A percentile compares a stretch with the other conserved stretches of the same genome.
These are phyloP conservation scores for Ophioninae sp. DNA, from an alignment of 2,888 invertebrate species.

Conservation along the genomic window DNA sequence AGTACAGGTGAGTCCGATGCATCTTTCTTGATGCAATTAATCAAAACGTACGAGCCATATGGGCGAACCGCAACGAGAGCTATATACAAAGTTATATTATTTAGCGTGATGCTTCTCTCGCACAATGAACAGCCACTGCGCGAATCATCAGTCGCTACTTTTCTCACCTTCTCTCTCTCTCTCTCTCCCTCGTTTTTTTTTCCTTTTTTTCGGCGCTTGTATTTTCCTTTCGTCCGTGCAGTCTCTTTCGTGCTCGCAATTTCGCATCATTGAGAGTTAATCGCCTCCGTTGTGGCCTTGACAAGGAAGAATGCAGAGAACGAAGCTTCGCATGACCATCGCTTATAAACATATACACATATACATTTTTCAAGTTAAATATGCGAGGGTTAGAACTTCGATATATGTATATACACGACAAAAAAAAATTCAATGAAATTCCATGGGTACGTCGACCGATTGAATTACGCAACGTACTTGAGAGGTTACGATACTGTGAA, in stretches of 20 bases:
- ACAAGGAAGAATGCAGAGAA: slow-evolving; percentile 50
- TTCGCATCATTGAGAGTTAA: slow-evolving; percentile 59
- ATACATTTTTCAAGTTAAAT: slow-evolving; percentile 16
- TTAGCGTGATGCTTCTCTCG: slow-evolving; percentile 44
- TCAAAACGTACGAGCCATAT: slow-evolving; percentile 72
- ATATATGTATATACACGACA: slow-evolving; percentile 13
- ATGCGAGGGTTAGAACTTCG: slow-evolving; percentile 20
- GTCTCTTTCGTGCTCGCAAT: slow-evolving; percentile 53
- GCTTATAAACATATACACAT: neutral
- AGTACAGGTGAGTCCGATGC: slow-evolving; percentile 66
- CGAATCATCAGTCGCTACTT: slow-evolving; percentile 47
- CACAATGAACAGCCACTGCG: slow-evolving; percentile 52
- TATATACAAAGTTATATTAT: slow-evolving; percentile 50
- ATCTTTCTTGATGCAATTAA: slow-evolving; percentile 66
- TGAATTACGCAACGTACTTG: neutral
- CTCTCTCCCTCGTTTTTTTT: neutral
- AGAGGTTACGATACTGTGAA: neutral
- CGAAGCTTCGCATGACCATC: slow-evolving; percentile 23
- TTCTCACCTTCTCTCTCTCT: slow-evolving; percentile 14
- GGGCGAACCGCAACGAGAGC: slow-evolving; percentile 66
- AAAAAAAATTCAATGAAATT: slow-evolving; percentile 45
- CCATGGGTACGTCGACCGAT: neutral
- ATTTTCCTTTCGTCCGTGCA: slow-evolving; percentile 31
- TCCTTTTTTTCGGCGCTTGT: slow-evolving; percentile 3
- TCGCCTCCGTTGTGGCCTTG: slow-evolving; percentile 54